Base-by-base conservation (phyloP, 2,797 vertebrate species). In the Zonotrichia albicollis region DNA sequence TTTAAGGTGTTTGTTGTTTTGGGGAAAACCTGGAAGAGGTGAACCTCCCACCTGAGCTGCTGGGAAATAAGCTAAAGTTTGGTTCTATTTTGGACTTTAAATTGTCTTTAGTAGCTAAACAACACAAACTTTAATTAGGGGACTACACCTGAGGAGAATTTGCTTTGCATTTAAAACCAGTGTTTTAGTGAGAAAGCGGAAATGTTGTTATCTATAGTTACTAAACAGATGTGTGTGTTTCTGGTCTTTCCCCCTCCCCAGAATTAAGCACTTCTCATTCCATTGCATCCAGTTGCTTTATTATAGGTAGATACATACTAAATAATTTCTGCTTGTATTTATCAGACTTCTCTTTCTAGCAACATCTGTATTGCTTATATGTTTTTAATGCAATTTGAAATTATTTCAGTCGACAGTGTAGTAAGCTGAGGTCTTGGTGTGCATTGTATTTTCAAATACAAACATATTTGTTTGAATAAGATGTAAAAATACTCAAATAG, bases 131-230 rank as follows among this genome's bases (percentile, higher is more conserved):
- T 72, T 38, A n/a, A 30, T 70, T 45, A 42, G 51, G n/a, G 36
- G 51, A 43, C 11, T 70, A 7, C 54, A 25, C 9, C 66, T 26
- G 29, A 43, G 43, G 18, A 43, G 43, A 43, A 65, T 32, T 42
- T 89, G 40, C 34, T 93, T 91, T 94, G 67, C 79, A 77, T 87
- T 80, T 74, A 54, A 80, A 77, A 48, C 17, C 72, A 58, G 17
- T 1, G 1, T 72, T 87, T 81, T 55, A 9, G 45, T 87, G 65
- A 79, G 48, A 94, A 93, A 96, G 94, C 55, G 71, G 90, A 96
- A 93, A 48, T 62, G 40, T 51, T 82, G 13, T 30, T 66, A 46
- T 45, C 51, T 87, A 1, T 48, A n/a, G 48, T 53, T 72, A 87
- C 13, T 79, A 62, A 84, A 60, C 19, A 90, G n/a, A 36, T 68